Conservation (phyloP, 2,888 invertebrate genomes). For the Caenorhabditis japonica region DNA sequence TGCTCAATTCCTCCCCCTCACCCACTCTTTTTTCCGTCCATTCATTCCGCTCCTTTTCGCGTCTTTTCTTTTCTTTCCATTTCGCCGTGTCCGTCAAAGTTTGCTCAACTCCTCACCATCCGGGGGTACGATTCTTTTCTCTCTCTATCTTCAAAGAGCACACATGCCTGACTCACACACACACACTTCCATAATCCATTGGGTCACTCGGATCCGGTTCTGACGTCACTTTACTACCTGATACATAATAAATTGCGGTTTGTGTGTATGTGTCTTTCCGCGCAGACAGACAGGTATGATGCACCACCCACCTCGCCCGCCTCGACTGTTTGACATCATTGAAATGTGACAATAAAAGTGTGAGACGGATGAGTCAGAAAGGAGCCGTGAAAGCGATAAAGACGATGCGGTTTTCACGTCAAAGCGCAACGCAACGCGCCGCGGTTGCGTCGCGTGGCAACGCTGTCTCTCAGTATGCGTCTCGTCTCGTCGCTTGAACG, state of each 20-base stretch:
- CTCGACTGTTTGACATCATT: conserved; percentile 28
- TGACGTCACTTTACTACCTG: background rate
- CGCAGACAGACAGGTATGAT: no score
- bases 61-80: background rate
- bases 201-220: conserved; percentile 1
- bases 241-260: no score
- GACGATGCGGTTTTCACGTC: no score
- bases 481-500: no score
- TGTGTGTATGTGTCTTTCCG: background rate
- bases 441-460: no score
- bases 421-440: no score
- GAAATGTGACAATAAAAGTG: conserved; percentile 10
- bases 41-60: no score
- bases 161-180: no score
- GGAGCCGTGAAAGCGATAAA: conserved; percentile 1
- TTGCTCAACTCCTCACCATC: conserved; percentile 42
- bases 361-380: conserved; percentile 10
- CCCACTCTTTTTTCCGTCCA: no score
- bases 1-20: conserved; percentile 6
- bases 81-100: conserved; percentile 5
- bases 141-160: background rate
- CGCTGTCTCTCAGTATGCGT: no score
- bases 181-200: no score
- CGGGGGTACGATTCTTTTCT: background rate
- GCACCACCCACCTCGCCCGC: background rate